Conservation (phyloP, 1,140 invertebrate species). For the Adoxophyes honmai region DNA sequence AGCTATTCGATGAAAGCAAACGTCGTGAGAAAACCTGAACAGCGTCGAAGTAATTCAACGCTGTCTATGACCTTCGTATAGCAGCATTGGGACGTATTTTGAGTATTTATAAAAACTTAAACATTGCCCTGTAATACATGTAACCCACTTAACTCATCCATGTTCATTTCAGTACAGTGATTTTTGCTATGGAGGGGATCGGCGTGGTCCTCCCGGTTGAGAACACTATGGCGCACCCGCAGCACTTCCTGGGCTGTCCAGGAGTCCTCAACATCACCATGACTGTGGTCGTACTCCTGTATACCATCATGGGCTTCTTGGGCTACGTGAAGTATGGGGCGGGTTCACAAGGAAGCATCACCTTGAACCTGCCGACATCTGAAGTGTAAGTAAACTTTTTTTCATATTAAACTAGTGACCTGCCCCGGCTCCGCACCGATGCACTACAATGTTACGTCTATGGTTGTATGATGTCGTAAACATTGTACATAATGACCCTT, state of each 20-base stretch:
- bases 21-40: too few relatives aligned
- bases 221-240: constrained; percentile 89
- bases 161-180: constrained; percentile 81
- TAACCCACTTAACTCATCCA: constrained; percentile 75
- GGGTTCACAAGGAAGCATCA: constrained; percentile 82
- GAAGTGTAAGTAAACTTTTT: constrained; percentile 83
- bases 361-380: constrained; percentile 81
- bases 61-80: too few relatives aligned
- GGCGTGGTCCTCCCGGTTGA: constrained; percentile 92
- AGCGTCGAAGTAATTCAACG: too few relatives aligned
- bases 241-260: constrained; percentile 88
- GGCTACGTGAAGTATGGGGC: constrained; percentile 90
- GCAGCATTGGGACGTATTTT: too few relatives aligned
- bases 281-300: constrained; percentile 85
- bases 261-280: constrained; percentile 92
- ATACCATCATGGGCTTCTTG: constrained; percentile 89
- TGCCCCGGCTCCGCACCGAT: too few relatives aligned
- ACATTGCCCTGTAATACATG: too few relatives aligned
- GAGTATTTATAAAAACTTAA: constrained; percentile 23
- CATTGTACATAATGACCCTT: too few relatives aligned
- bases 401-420: too few relatives aligned
- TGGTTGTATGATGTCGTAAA: too few relatives aligned
- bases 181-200: constrained; percentile 91
- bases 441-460: too few relatives aligned
- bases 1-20: too few relatives aligned